phyloP scores from a whole-genome alignment of 2,113 vertebrate species.

The Callaeas wilsoni region DNA sequence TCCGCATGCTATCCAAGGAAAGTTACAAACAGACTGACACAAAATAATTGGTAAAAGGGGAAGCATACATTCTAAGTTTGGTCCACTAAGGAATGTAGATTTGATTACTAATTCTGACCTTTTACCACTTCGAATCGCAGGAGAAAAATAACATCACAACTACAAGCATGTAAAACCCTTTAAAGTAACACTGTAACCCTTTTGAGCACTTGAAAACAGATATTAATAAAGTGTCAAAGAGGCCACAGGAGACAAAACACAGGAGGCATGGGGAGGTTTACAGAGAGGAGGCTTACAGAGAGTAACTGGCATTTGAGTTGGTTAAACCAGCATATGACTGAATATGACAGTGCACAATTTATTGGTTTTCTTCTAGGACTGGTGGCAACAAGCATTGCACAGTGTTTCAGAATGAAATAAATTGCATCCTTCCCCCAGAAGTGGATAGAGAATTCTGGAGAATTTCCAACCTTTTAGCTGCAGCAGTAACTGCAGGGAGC shows the following conservation, averaged over 20 bases:
- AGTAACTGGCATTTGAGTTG: neutral
- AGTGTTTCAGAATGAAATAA: neutral
- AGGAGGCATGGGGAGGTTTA: neutral
- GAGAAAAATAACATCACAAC: neutral
- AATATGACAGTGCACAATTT: neutral
- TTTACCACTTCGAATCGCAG: neutral
- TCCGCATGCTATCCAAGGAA: neutral
- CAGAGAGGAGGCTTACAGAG: neutral
- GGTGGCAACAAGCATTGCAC: fast-evolving
- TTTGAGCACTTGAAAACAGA: neutral
- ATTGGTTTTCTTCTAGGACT: neutral
- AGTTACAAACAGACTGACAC: neutral
- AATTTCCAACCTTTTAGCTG: neutral
- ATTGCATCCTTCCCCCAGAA: neutral
- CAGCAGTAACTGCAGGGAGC: neutral
- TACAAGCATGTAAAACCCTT: neutral
- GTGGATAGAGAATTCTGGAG: neutral
- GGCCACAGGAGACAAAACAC: neutral
- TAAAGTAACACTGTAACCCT: neutral
- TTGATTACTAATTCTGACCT: neutral
- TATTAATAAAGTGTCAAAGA: neutral
- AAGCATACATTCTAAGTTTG: neutral
- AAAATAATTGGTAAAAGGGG: neutral
- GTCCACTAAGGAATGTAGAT: neutral
- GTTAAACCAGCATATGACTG: neutral